A percentile compares a stretch with the other conserved stretches of the same genome.
These are phyloP conservation scores for Hippopotamyrus pictus DNA, from an alignment of 2,797 vertebrate genomes.

Conservation along the genomic window DNA sequence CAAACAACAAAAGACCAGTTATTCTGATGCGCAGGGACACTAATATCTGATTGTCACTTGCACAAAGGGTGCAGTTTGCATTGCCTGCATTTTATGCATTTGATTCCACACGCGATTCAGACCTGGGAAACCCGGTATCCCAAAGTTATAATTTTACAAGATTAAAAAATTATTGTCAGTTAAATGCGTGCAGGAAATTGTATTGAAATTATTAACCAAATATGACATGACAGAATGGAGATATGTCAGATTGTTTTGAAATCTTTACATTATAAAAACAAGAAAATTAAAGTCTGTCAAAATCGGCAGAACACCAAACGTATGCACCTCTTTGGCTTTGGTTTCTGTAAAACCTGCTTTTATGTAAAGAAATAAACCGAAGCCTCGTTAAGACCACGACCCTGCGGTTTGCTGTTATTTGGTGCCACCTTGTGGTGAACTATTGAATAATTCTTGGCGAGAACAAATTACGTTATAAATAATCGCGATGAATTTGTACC, in stretches of 20 bases:
- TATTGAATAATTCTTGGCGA: background rate
- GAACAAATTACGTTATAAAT: background rate
- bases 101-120: background rate
- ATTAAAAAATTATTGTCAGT: background rate
- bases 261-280: background rate
- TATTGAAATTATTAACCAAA: background rate
- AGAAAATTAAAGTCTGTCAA: background rate
- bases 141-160: background rate
- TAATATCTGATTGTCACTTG: constrained; percentile 20
- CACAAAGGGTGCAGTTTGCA: constrained; percentile 12
- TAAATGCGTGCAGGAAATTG: background rate
- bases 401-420: background rate
- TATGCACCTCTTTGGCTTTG: background rate
- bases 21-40: constrained; percentile 28
- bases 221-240: background rate
- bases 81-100: background rate
- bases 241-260: background rate
- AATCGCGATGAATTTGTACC: background rate
- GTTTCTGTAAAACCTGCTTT: background rate
- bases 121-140: background rate
- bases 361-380: background rate
- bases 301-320: background rate
- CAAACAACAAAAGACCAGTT: constrained; percentile 18
- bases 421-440: background rate
- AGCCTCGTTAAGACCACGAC: background rate